These are phyloP conservation scores for Sebastes glaucus DNA, from an alignment of 2,797 vertebrate genomes.

Conservation along the genomic window DNA sequence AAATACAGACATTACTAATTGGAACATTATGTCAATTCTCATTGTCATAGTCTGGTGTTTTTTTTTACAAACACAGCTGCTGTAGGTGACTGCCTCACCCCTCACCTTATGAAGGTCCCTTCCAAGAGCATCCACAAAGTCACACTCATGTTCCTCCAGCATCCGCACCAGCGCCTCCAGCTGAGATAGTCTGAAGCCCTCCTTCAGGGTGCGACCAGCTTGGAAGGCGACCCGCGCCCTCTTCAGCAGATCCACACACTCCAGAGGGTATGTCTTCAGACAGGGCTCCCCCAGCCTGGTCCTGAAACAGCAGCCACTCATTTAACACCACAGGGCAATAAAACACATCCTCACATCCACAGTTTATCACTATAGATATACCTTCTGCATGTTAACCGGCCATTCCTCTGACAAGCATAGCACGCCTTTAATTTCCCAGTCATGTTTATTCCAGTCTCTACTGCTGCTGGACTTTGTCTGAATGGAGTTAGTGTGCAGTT, in stretches of 20 bases:
- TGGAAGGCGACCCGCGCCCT: conserved; percentile 76
- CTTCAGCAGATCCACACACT: conserved; percentile 71
- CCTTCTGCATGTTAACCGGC: conserved; percentile 70
- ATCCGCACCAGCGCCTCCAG: conserved; percentile 78
- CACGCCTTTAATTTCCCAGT: conserved; percentile 58
- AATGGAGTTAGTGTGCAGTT: conserved; percentile 35
- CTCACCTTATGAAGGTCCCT: conserved; percentile 82
- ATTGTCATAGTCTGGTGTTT: background rate
- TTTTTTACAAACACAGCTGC: background rate
- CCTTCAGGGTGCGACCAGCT: conserved; percentile 68
- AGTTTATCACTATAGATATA: conserved; percentile 11
- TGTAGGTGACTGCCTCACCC: background rate
- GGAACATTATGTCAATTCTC: background rate
- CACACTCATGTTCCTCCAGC: conserved; percentile 81
- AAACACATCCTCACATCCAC: background rate
- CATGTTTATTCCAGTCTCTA: conserved; percentile 46
- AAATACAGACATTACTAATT: background rate
- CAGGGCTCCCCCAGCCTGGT: conserved; percentile 70
- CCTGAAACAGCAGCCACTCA: conserved; percentile 57
- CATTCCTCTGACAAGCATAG: conserved; percentile 68
- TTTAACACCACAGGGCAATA: background rate
- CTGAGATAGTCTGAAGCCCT: conserved; percentile 76
- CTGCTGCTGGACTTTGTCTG: conserved; percentile 18
- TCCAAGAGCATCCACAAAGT: conserved; percentile 81
- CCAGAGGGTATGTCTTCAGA: conserved; percentile 64